A percentile compares a stretch with the other conserved stretches of the same genome.
Conservation (phyloP, 2,797 vertebrate genomes). For the Mionectes olivaceus region DNA sequence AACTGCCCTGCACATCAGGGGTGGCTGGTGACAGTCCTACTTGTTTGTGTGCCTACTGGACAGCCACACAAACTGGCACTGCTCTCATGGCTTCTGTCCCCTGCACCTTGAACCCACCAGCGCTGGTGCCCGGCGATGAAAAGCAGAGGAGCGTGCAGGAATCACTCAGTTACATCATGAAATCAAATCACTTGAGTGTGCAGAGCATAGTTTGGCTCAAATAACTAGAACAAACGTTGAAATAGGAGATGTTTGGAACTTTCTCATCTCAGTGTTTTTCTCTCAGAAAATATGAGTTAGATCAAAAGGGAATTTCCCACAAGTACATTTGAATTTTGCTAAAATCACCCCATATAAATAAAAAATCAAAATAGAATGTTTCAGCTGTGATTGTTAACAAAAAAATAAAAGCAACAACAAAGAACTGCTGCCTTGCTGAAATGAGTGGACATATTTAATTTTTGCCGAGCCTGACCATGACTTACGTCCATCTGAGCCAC, state of each 20-base stretch:
- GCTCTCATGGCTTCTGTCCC: neutral
- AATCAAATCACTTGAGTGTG: neutral
- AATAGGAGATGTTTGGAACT: neutral
- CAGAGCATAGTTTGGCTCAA: neutral
- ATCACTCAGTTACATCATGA: neutral
- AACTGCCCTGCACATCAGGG: neutral
- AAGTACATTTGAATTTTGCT: neutral
- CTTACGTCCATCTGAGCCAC: neutral
- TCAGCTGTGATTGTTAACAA: neutral
- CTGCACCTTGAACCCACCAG: neutral
- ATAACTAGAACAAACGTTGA: neutral
- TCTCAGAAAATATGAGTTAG: neutral
- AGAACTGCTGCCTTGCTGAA: neutral
- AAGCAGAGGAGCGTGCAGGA: rapidly evolving
- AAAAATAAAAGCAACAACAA: neutral
- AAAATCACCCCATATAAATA: neutral
- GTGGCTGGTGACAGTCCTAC: neutral
- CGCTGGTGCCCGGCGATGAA: neutral
- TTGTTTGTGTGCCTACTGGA: neutral
- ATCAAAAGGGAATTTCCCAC: neutral
- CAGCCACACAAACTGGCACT: neutral
- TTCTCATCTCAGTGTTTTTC: neutral
- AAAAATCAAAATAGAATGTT: neutral
- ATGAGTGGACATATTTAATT: neutral
- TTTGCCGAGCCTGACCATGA: neutral